Evolutionary conservation across 2,113 vertebrate genomes (phyloP).

Genomic region (Calidris pygmaea): DNA sequence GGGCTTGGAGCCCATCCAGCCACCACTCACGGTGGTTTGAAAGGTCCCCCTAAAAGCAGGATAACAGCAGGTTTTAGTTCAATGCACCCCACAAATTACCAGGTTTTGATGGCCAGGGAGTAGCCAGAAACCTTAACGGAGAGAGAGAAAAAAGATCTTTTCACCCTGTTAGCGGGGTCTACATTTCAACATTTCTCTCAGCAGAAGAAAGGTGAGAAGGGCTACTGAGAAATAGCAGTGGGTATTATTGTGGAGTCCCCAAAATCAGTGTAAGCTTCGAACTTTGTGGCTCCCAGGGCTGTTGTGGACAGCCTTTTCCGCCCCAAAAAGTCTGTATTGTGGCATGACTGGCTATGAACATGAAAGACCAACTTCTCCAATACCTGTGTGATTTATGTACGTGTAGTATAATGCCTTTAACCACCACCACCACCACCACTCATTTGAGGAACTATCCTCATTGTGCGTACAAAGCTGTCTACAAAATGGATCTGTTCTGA

Average conservation of each 20-base stretch:
- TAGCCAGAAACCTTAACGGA: neutral
- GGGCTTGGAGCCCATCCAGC: neutral
- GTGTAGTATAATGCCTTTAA: neutral
- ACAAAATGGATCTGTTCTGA: neutral
- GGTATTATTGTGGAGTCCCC: neutral
- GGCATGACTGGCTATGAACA: neutral
- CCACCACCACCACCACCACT: too few relatives aligned
- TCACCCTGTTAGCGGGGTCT: neutral
- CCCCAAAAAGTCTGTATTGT: neutral
- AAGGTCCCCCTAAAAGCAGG: neutral
- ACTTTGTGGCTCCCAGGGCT: neutral
- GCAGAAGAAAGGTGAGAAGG: neutral
- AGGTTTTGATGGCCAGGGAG: neutral
- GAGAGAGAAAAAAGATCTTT: neutral
- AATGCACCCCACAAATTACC: neutral
- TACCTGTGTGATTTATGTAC: neutral
- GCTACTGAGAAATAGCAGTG: neutral
- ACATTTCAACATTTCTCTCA: neutral
- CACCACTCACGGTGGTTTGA: fast-evolving
- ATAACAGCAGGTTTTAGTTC: neutral
- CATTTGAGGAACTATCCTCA: neutral
- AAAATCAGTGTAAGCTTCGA: neutral
- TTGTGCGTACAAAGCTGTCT: neutral
- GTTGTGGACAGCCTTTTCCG: neutral
- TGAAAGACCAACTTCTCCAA: neutral